Base-by-base conservation (phyloP, 2,113 vertebrate species). In the Cephalopterus ornatus region DNA sequence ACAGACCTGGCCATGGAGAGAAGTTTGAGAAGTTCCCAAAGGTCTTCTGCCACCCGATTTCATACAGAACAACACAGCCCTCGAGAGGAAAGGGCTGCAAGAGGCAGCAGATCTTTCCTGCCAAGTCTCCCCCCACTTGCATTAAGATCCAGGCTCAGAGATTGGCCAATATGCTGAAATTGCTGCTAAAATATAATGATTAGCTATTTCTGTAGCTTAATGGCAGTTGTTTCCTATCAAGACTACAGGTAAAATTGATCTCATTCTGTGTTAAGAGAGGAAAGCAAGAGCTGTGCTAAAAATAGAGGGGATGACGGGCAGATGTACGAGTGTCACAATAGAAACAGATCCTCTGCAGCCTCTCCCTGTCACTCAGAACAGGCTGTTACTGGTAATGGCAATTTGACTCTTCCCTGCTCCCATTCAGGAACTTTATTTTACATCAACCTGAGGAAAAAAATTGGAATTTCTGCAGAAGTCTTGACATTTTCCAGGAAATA, bases 401-500 rank as follows among this genome's bases (percentile, higher is more conserved):
- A 39, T 81, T 77, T 74, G 76, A 59, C 39, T 92, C 73, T 84
- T 61, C 47, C 39, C 17, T 35, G n/a, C 32, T 93, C 65, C 53
- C 47, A 35, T 59, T 77, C 71, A 53, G 65, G 47, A 88, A 19
- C 19, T 53, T 87, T 50, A 78, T 79, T 89, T 95, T 79, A 82
- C 89, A 66, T 30, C 49, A 75, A 76, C 56, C 37, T 4, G 11
- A 71, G 47, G 44, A 78, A 82, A 52, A 50, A 91, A 85, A 70
- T 3, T 46, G 65, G 58, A 33, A 91, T 93, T 94, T 66, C 42
- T 88, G 26, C 26, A 49, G 24, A 93, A 94, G 14, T 13, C 33
- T 62, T 93, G 87, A 62, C 41, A 53, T 82, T 68, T 91, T 66
- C 53, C 84, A 76, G 62, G 77, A 74, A 93, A 88, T 35, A 12